Evolutionary conservation across 1,140 invertebrate genomes (phyloP), one percentile per base, ranked within the genome.

Genomic region (Drosophila azteca): DNA sequence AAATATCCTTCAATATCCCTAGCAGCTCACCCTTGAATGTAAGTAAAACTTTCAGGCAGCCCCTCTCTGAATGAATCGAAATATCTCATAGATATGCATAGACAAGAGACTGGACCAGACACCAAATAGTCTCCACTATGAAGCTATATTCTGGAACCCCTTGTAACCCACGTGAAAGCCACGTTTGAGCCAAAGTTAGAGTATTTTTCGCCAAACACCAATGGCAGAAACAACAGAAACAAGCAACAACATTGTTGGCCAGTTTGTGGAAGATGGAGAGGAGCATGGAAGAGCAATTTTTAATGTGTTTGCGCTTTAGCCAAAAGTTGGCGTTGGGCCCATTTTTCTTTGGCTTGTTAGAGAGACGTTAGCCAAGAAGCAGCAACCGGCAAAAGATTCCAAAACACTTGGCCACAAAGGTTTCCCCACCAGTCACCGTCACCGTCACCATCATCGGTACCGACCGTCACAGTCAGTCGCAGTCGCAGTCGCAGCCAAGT

Each of bases 331-430:
- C 75, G 82, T 87, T 87, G 82, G 82, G 82, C 83, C 82, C 87
- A 90, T 90, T 90, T 90, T 90, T 90, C 87, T 90, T 90, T 62
- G 77, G 76, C 87, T 90, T 90, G 87, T 90, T 90, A 90, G 87
- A 62, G 50, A 50, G 67, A 72, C 65, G 70, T 75, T 70, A 54
- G 51, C 31, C 43, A 69, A 44, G 51, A 35, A 70, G 69, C 57
- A 31, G 29, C 8, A 31, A 31, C 31, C 31, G 31, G 31, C 51
- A 58, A 46, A 35, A 50, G 13, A 58, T 62, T 26, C 24, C 24
- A 26, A 26, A 26, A 26, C 24, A 26, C 24, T 26, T 26, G 24
- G 24, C 24, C 24, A 26, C 24, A 26, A 26, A 26, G 24, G 24
- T 26, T 26, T 26, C 24, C 24, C 24, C 24, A 26, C 24, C 24